phyloP scores from a whole-genome alignment of 1,140 invertebrate species.

The Asbolus verrucosus region DNA sequence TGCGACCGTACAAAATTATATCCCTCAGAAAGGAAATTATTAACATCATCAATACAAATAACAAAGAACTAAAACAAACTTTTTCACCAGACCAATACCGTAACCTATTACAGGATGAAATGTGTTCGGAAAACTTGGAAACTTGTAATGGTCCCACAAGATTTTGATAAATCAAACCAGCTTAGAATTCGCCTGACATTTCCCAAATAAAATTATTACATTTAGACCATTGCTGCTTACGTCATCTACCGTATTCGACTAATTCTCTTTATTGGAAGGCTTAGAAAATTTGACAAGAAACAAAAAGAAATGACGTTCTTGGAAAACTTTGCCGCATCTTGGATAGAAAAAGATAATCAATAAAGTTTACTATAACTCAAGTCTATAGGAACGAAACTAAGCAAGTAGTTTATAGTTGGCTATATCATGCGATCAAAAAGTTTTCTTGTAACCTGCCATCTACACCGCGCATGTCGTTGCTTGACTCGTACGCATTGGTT shows the following conservation, averaged over 20 bases:
- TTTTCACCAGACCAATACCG: background rate
- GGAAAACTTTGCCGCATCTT: background rate
- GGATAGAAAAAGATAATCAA: conserved; percentile 5
- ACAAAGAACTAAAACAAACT: background rate
- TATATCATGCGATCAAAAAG: no score
- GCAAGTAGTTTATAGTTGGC: no score
- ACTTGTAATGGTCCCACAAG: background rate
- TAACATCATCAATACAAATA: conserved; percentile 5
- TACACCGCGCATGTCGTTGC: no score
- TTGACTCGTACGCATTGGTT: no score
- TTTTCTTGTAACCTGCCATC: no score
- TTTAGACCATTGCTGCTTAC: no score
- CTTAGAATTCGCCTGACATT: background rate
- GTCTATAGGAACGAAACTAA: no score
- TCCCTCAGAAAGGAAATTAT: background rate
- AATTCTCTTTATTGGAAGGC: background rate
- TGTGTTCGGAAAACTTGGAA: background rate
- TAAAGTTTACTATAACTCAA: conserved; percentile 8
- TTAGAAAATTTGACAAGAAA: background rate
- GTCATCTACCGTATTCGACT: no score
- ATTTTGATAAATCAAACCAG: background rate
- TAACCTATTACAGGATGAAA: background rate
- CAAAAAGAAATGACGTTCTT: background rate
- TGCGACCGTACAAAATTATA: no score
- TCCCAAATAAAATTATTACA: background rate